A percentile compares a stretch with the other conserved stretches of the same genome.
Conservation (phyloP, 2,113 vertebrate species). For the Calidris pugnax region DNA sequence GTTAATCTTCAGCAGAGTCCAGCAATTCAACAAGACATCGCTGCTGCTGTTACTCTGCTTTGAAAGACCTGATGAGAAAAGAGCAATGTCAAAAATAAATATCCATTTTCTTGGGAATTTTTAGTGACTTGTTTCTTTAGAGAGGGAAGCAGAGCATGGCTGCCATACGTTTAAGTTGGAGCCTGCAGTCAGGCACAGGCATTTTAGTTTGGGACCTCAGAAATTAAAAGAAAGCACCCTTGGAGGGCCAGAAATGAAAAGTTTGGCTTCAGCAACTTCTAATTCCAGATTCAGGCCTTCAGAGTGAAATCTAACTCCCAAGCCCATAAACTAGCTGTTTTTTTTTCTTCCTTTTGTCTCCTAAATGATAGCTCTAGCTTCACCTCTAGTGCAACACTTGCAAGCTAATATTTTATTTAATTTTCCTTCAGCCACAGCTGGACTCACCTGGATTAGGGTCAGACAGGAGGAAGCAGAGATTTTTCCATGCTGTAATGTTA, state of each 20-base stretch:
- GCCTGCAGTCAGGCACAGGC: not conserved
- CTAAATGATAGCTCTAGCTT: not conserved
- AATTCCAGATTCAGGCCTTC: not conserved
- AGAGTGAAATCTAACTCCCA: not conserved
- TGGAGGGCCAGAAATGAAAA: not conserved
- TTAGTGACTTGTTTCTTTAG: not conserved
- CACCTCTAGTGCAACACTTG: not conserved
- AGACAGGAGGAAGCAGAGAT: not conserved
- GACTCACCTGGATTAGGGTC: not conserved
- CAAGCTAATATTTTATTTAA: not conserved
- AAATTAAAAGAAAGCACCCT: not conserved
- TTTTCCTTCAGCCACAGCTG: not conserved
- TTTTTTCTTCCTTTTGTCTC: not conserved
- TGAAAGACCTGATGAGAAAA: not conserved
- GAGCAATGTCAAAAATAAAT: not conserved
- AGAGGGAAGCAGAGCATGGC: not conserved
- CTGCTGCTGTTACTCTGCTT: not conserved
- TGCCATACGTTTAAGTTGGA: rapidly evolving
- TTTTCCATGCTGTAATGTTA: not conserved
- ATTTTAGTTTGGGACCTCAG: not conserved
- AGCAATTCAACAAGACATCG: rapidly evolving
- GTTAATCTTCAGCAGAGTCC: not conserved
- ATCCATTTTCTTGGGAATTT: not conserved
- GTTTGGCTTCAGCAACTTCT: not conserved
- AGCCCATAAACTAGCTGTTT: not conserved